phyloP scores from a whole-genome alignment of 1,140 invertebrate species.

The Chymomyza costata region DNA sequence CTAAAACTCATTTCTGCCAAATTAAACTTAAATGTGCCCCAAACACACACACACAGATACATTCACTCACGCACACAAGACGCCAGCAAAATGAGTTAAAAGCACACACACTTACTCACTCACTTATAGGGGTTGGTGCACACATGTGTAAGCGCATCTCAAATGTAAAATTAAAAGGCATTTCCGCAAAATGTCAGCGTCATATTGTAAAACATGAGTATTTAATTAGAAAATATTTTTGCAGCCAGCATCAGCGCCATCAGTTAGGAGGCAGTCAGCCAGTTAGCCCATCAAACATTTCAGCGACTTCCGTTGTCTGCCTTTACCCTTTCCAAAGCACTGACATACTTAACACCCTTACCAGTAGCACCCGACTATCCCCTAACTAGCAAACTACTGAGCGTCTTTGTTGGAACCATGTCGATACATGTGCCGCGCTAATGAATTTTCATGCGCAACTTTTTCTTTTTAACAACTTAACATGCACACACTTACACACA shows the following conservation, averaged over 20 bases:
- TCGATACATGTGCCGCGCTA: conserved; percentile 50
- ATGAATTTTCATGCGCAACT: conserved; percentile 54
- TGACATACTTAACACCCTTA: too few species aligned
- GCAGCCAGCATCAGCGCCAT: conserved; percentile 25
- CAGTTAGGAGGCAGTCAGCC: neutral
- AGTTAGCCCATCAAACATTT: conserved; percentile 2
- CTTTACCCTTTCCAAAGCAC: neutral
- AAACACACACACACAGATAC: conserved; percentile 1
- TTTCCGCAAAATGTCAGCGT: conserved; percentile 73
- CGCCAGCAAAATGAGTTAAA: conserved; percentile 52
- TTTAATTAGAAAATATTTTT: conserved; percentile 75
- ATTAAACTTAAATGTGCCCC: conserved; percentile 67
- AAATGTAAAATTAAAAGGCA: conserved; percentile 74
- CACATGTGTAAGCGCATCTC: conserved; percentile 44
- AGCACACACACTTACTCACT: conserved; percentile 12
- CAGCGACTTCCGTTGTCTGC: conserved; percentile 17
- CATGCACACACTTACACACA: conserved; percentile 35
- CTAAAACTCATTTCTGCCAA: conserved; percentile 73
- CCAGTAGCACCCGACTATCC: too few species aligned
- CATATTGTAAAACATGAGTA: conserved; percentile 74
- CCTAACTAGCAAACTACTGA: too few species aligned
- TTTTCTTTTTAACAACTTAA: conserved; percentile 67
- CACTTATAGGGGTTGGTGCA: conserved; percentile 20
- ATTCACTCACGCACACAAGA: conserved; percentile 9
- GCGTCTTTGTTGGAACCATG: too few species aligned